phyloP scores from a whole-genome alignment of 2,113 vertebrate species.

The Dolichotis patagonum region DNA sequence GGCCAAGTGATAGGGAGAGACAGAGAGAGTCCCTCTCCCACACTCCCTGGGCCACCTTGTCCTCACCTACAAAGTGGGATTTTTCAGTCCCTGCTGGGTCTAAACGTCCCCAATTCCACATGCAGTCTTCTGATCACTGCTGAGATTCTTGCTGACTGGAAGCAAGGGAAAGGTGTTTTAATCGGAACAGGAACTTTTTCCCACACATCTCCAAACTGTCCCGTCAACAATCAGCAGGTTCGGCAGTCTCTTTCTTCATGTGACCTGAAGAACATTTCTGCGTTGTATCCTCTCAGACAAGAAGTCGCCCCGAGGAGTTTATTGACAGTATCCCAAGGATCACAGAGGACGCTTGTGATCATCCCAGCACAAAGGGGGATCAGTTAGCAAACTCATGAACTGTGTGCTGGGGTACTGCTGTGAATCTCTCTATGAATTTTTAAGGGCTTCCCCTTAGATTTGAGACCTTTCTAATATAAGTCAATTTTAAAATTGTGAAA shows the following conservation, averaged over 20 bases:
- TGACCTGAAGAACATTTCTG: not conserved
- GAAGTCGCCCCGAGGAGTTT: not conserved
- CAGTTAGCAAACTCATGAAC: not conserved
- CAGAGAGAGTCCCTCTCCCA: not conserved
- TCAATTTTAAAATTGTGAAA: not conserved
- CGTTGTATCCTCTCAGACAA: not conserved
- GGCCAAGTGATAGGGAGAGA: not conserved
- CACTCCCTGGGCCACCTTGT: no score
- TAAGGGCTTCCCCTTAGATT: not conserved
- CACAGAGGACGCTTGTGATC: fast-evolving
- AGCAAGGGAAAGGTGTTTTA: not conserved
- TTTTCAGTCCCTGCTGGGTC: not conserved
- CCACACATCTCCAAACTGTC: not conserved
- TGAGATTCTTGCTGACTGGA: not conserved
- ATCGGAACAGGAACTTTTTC: not conserved
- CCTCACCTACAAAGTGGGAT: not conserved
- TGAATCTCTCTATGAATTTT: not conserved
- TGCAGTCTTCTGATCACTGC: not conserved
- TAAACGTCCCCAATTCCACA: not conserved
- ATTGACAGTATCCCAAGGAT: not conserved
- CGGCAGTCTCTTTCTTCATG: not conserved
- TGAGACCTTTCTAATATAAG: not conserved
- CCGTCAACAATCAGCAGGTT: not conserved
- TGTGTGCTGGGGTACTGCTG: fast-evolving
- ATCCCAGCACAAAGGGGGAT: no score